A percentile compares a stretch with the other conserved stretches of the same genome.
phyloP scores from a whole-genome alignment of 1,140 invertebrate species.

The Cylas formicarius region DNA sequence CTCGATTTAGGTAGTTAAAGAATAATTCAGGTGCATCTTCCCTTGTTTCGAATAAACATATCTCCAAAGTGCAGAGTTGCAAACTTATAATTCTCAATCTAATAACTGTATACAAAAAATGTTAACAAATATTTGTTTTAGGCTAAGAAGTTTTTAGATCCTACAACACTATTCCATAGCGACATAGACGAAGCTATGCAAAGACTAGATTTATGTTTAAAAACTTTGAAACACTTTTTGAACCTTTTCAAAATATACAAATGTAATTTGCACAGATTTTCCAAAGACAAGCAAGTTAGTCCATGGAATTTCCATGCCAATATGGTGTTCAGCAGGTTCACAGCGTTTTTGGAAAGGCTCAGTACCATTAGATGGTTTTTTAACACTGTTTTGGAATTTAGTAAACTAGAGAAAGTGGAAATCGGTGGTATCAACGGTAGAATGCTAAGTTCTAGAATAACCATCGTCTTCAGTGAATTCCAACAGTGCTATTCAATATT shows the following conservation, averaged over 20 bases:
- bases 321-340: slow-evolving; percentile 77
- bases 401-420: slow-evolving; percentile 92
- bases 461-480: slow-evolving; percentile 80
- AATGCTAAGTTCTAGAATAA: slow-evolving; percentile 67
- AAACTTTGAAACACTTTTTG: slow-evolving; percentile 57
- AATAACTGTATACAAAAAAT: no score
- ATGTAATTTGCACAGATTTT: slow-evolving; percentile 57
- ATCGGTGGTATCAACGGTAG: slow-evolving; percentile 86
- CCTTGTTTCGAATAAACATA: no score
- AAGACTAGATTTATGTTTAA: slow-evolving; percentile 65
- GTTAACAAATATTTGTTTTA: slow-evolving; percentile 42
- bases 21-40: no score
- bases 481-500: slow-evolving; percentile 81
- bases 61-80: no score
- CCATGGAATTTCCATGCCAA: slow-evolving; percentile 86
- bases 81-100: no score
- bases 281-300: slow-evolving; percentile 54
- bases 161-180: slow-evolving; percentile 81
- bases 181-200: slow-evolving; percentile 83
- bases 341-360: slow-evolving; percentile 75
- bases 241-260: slow-evolving; percentile 62
- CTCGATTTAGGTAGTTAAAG: no score
- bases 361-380: slow-evolving; percentile 84
- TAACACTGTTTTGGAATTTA: slow-evolving; percentile 85
- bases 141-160: slow-evolving; percentile 79